Percentiles rank a stretch among this genome's conserved stretches.
These are phyloP conservation scores for Clitarchus hookeri DNA, from an alignment of 2,888 invertebrate species.

Conservation along the genomic window DNA sequence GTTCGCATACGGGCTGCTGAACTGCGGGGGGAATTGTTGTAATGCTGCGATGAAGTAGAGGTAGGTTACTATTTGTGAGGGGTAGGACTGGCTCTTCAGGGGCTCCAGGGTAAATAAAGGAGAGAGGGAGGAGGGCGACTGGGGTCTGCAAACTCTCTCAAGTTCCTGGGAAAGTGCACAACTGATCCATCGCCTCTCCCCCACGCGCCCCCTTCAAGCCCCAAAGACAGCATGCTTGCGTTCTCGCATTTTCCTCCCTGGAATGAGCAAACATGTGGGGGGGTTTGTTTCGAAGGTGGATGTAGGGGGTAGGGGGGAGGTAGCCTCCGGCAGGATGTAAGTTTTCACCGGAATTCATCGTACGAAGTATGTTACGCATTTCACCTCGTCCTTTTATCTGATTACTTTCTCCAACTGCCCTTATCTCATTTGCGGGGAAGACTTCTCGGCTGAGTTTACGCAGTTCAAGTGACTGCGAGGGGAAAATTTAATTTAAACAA, in stretches of 20 bases:
- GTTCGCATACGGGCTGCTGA: conserved; percentile 21
- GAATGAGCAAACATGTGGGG: background rate
- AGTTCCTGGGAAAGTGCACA: conserved; percentile 33
- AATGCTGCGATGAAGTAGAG: background rate
- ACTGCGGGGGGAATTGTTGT: background rate
- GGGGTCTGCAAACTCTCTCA: background rate
- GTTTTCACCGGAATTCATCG: background rate
- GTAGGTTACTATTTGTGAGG: background rate
- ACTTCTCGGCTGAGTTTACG: background rate
- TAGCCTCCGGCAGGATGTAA: background rate
- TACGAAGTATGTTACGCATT: background rate
- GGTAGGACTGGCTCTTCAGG: background rate
- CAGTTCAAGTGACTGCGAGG: no score
- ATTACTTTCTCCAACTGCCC: background rate
- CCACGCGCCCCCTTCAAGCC: background rate
- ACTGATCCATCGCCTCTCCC: conserved; percentile 24
- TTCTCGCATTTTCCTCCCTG: background rate
- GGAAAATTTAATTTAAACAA: no score
- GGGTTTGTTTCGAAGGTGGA: background rate
- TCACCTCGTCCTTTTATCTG: background rate
- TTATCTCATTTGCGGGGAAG: background rate
- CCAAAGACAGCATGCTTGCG: background rate
- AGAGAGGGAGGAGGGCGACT: conserved; percentile 20
- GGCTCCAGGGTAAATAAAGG: background rate
- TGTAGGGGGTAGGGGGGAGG: no score